These are phyloP conservation scores for Excalfactoria chinensis DNA, from an alignment of 2,113 vertebrate genomes.

Conservation along the genomic window DNA sequence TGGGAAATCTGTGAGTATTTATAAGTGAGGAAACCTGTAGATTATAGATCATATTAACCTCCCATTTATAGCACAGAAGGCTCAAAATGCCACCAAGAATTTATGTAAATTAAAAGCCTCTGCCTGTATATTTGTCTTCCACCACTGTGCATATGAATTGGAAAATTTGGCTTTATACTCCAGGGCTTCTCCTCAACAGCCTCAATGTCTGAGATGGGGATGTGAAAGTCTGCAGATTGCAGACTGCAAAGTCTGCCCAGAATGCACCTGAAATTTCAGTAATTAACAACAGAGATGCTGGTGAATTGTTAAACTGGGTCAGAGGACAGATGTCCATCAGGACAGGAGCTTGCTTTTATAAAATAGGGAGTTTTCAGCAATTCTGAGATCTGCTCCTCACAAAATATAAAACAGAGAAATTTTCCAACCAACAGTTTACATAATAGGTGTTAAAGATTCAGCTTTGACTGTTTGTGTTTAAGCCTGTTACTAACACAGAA, in stretches of 20 bases:
- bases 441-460: background rate
- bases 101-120: constrained; percentile 40
- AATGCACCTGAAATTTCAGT: constrained; percentile 33
- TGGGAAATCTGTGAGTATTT: constrained; percentile 9
- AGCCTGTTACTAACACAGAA: background rate
- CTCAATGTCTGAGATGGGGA: constrained; percentile 6
- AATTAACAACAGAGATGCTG: constrained; percentile 38
- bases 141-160: constrained; percentile 8
- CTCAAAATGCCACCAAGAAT: background rate
- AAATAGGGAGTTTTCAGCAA: background rate
- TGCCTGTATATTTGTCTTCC: background rate
- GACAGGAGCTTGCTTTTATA: background rate
- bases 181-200: background rate
- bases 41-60: background rate
- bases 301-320: background rate
- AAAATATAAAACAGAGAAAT: background rate
- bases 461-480: background rate
- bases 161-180: constrained; percentile 19
- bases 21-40: background rate
- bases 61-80: constrained; percentile 4
- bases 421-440: background rate
- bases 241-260: background rate
- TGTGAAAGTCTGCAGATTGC: background rate
- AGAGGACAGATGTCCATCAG: background rate
- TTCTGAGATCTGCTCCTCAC: background rate